Evolutionary conservation across 2,888 invertebrate genomes (phyloP).

Genomic region (Machimus rusticus): DNA sequence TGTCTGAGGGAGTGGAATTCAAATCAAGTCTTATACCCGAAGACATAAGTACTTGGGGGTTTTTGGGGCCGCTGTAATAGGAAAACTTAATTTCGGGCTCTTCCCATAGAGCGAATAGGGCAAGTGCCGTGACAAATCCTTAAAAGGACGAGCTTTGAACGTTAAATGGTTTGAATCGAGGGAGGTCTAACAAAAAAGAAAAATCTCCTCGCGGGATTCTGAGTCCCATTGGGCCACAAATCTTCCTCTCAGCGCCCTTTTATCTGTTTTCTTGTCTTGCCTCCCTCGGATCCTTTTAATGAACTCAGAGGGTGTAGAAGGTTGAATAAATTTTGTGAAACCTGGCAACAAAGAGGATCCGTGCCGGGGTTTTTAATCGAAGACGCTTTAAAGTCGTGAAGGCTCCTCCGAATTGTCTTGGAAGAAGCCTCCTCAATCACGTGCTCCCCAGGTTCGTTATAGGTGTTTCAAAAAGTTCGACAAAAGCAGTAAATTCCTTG

Average conservation of each 20-base stretch:
- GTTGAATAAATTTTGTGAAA: not conserved
- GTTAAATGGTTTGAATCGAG: not conserved
- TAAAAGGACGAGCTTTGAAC: not conserved
- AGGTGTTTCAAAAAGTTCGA: not conserved
- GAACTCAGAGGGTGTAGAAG: not conserved
- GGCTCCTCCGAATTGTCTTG: not conserved
- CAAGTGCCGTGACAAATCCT: not conserved
- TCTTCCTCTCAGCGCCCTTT: not conserved
- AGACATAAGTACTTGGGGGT: not conserved
- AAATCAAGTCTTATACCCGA: not conserved
- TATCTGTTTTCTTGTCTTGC: not conserved
- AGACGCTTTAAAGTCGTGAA: not conserved
- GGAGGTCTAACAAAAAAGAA: not conserved
- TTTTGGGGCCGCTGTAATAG: not conserved
- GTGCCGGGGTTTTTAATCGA: not conserved
- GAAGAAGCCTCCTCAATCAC: not conserved
- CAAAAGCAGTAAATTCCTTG: not conserved
- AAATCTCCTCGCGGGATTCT: not conserved
- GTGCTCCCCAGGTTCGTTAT: not conserved
- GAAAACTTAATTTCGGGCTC: not conserved
- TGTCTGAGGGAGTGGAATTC: not conserved
- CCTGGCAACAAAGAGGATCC: not conserved
- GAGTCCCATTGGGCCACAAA: not conserved
- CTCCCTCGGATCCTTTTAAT: not conserved
- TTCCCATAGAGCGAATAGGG: not conserved